Conservation (phyloP, 1,140 invertebrate species). For the Drosophila kikkawai region DNA sequence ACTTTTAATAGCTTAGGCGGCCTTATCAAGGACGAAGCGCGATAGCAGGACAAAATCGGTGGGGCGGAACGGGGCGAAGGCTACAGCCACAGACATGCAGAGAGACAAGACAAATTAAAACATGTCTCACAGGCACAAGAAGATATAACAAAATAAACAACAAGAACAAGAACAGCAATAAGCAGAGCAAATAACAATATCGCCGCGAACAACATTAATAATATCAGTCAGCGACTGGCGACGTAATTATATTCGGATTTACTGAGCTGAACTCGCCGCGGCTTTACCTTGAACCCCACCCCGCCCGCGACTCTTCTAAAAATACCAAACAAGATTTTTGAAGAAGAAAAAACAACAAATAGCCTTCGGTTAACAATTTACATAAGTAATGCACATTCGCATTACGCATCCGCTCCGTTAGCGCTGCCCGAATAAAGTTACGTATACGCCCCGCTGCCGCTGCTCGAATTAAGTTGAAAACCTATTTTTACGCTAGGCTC, state of each 20-base stretch:
- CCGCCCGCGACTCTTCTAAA: background rate
- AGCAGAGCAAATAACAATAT: constrained; percentile 34
- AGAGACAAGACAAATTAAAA: constrained; percentile 66
- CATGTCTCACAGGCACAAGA: constrained; percentile 55
- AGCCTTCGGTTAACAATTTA: constrained; percentile 29
- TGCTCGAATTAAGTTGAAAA: constrained; percentile 32
- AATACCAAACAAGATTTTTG: constrained; percentile 7
- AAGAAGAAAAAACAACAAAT: background rate
- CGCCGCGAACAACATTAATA: constrained; percentile 47
- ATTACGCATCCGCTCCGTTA: constrained; percentile 44
- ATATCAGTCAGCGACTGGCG: constrained; percentile 42
- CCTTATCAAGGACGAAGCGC: constrained; percentile 58
- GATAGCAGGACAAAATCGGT: constrained; percentile 8
- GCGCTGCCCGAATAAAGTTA: constrained; percentile 10
- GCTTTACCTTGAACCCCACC: constrained; percentile 27
- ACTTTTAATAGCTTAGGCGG: constrained; percentile 73
- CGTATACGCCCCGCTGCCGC: constrained; percentile 41
- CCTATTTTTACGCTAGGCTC: constrained; percentile 37
- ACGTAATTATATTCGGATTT: constrained; percentile 50
- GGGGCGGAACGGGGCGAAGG: background rate
- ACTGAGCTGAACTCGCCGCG: constrained; percentile 4
- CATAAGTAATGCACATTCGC: constrained; percentile 29
- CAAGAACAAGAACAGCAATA: constrained; percentile 25
- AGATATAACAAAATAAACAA: constrained; percentile 54
- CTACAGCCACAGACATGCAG: constrained; percentile 30